Conservation (phyloP, 2,797 vertebrate genomes). For the Luscinia luscinia region DNA sequence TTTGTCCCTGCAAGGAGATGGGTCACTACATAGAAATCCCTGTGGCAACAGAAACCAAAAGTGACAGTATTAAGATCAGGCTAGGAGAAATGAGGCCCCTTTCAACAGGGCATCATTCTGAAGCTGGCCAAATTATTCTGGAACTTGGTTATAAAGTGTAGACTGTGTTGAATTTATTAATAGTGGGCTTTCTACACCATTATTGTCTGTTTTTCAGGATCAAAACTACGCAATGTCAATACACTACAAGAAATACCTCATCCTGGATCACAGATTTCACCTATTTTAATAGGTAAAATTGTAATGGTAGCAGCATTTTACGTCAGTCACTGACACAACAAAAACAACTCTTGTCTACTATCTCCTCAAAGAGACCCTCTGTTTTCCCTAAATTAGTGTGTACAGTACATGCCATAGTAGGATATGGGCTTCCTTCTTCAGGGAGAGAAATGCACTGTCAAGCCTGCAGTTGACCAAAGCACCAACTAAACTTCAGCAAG, state of each 20-base stretch:
- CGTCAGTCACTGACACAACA: background rate
- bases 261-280: background rate
- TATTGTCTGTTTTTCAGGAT: background rate
- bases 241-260: background rate
- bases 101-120: background rate
- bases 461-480: background rate
- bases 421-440: background rate
- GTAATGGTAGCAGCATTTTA: background rate
- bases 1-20: background rate
- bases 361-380: background rate
- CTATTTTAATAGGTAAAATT: background rate
- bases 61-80: background rate
- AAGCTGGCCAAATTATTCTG: background rate
- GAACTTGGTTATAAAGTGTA: background rate
- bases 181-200: background rate
- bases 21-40: fast-evolving
- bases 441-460: background rate
- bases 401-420: background rate
- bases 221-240: background rate
- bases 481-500: background rate
- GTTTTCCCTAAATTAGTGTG: background rate
- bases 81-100: background rate
- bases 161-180: background rate
- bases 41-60: background rate
- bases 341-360: background rate